phyloP scores from a whole-genome alignment of 2,113 vertebrate genomes.

The Parus major region DNA sequence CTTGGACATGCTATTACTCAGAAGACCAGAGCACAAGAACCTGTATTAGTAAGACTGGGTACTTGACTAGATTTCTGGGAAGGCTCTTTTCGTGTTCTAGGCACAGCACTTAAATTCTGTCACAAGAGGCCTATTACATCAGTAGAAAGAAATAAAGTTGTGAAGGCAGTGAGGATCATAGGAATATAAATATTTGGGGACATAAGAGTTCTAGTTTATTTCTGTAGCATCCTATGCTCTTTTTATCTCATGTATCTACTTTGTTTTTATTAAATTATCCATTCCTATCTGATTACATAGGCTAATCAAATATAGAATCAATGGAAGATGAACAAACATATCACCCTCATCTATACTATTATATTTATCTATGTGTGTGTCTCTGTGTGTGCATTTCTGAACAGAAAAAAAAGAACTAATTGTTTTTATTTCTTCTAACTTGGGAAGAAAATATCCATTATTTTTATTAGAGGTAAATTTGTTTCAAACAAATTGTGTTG shows the following conservation, averaged over 20 bases:
- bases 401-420: not conserved
- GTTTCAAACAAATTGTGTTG: not conserved
- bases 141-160: not conserved
- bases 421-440: not conserved
- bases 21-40: not conserved
- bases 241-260: not conserved
- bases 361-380: not conserved
- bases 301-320: not conserved
- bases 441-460: not conserved
- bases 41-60: not conserved
- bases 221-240: not conserved
- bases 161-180: not conserved
- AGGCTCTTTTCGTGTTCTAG: not conserved
- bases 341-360: not conserved
- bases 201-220: not conserved
- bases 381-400: not conserved
- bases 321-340: not conserved
- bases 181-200: not conserved
- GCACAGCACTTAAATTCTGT: not conserved
- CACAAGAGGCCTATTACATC: not conserved
- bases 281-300: not conserved
- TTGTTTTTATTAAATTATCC: conserved; percentile 22
- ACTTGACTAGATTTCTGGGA: not conserved
- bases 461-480: not conserved
- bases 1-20: not conserved